Percentiles rank a stretch among this genome's conserved stretches.
phyloP scores from a whole-genome alignment of 2,888 invertebrate genomes.

The Pristionchus maxplancki region DNA sequence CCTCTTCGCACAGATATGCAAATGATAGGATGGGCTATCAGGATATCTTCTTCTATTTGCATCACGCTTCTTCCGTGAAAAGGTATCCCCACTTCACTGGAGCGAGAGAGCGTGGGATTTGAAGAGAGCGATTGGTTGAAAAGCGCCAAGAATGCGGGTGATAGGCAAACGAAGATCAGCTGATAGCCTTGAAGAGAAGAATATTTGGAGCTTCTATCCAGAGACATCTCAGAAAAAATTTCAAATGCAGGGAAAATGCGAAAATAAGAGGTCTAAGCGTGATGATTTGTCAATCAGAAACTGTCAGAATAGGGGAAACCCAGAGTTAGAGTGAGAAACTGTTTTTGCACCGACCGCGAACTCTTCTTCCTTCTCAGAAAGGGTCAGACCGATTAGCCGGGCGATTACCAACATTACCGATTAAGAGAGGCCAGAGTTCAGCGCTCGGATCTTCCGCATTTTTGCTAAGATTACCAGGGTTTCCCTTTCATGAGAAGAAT shows the following conservation, averaged over 20 bases:
- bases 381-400: slow-evolving; percentile 34
- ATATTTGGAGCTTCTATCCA: neutral
- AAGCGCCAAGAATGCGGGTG: neutral
- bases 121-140: neutral
- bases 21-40: neutral
- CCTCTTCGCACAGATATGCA: neutral
- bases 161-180: slow-evolving; percentile 23
- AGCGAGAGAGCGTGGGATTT: neutral
- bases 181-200: neutral
- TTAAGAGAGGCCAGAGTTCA: neutral
- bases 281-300: too few relatives aligned
- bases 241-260: too few relatives aligned
- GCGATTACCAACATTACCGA: neutral
- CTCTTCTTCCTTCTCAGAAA: neutral
- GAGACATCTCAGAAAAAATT: neutral
- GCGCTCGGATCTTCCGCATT: neutral
- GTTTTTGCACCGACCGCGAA: neutral
- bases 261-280: too few relatives aligned
- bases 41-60: neutral
- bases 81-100: neutral
- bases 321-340: neutral
- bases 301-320: neutral
- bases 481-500: neutral
- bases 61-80: slow-evolving; percentile 20
- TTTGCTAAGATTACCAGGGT: neutral